phyloP scores from a whole-genome alignment of 2,797 vertebrate species.

The Pipistrellus nathusii region DNA sequence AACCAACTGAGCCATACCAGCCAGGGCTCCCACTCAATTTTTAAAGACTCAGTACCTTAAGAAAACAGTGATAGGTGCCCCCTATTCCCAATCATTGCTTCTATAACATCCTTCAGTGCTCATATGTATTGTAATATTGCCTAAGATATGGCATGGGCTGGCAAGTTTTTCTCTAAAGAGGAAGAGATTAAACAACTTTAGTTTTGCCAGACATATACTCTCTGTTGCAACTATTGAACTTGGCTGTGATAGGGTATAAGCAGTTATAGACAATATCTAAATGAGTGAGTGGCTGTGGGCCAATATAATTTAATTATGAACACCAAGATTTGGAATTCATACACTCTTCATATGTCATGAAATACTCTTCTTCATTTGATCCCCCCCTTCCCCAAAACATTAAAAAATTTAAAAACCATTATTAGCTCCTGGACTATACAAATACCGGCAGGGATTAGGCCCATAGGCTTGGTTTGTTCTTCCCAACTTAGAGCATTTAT shows the following conservation, averaged over 20 bases:
- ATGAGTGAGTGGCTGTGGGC: neutral
- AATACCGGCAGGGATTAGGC: neutral
- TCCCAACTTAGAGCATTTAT: neutral
- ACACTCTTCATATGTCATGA: neutral
- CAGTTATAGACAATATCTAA: constrained; percentile 11
- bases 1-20: too few relatives aligned
- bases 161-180: neutral
- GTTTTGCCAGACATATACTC: constrained; percentile 18
- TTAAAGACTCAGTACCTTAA: neutral
- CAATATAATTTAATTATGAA: constrained; percentile 47
- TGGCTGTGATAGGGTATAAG: neutral
- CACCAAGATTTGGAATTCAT: constrained; percentile 31
- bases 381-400: neutral
- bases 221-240: neutral
- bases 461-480: neutral
- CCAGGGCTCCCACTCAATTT: neutral
- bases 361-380: constrained; percentile 45
- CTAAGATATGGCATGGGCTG: neutral
- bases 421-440: neutral
- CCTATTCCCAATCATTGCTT: neutral
- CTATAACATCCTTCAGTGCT: neutral
- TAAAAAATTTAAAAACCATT: neutral
- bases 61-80: neutral
- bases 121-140: neutral
- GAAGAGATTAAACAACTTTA: constrained; percentile 21